These are phyloP conservation scores for Drosophila greeni DNA, from an alignment of 2,888 invertebrate genomes.

Conservation along the genomic window DNA sequence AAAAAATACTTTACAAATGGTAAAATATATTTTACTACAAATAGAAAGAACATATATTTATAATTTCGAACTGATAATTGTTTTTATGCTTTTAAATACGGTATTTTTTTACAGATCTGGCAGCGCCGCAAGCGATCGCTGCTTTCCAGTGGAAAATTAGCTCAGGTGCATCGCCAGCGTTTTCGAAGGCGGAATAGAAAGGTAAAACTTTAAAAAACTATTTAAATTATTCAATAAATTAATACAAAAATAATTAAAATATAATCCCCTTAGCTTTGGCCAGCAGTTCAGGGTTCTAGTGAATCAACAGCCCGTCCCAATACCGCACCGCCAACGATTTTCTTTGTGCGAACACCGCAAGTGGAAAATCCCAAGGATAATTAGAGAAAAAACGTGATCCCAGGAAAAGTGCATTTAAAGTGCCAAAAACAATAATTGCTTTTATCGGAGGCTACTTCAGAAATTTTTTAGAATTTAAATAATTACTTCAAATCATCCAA, in stretches of 20 bases:
- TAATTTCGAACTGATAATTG: not conserved
- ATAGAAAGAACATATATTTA: not conserved
- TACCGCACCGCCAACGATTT: conserved; percentile 66
- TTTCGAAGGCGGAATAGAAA: conserved; percentile 57
- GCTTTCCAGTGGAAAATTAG: conserved; percentile 56
- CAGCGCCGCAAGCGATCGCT: conserved; percentile 56
- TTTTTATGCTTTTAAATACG: not conserved
- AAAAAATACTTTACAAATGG: not conserved
- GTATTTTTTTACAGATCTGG: conserved; percentile 55
- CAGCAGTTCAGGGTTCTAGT: conserved; percentile 30
- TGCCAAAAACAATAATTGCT: conserved; percentile 60
- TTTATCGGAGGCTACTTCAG: conserved; percentile 13
- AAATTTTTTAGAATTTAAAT: not conserved
- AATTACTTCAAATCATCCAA: not conserved
- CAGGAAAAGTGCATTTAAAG: conserved; percentile 29
- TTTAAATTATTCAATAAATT: no score
- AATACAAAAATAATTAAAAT: not conserved
- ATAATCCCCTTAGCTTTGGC: conserved; percentile 52
- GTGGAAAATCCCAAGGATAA: conserved; percentile 6
- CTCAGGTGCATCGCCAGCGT: conserved; percentile 59
- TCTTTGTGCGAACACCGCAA: conserved; percentile 29
- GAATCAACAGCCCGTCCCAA: conserved; percentile 50
- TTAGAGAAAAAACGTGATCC: conserved; percentile 13
- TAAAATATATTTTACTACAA: not conserved
- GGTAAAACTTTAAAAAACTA: conserved; percentile 40